These are phyloP conservation scores for Cepaea hortensis DNA, from an alignment of 2,888 invertebrate species.

Conservation along the genomic window DNA sequence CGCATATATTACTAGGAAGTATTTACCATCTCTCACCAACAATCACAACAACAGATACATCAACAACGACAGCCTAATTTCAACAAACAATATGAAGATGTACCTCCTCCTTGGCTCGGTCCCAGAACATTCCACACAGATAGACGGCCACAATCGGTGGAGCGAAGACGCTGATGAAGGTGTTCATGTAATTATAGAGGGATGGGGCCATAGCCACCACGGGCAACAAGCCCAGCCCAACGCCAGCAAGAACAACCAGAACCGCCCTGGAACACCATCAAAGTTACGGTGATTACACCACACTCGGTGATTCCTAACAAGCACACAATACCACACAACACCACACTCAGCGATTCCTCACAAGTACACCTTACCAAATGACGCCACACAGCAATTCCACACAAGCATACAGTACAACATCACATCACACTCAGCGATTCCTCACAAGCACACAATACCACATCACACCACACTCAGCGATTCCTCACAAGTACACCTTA, in stretches of 20 bases:
- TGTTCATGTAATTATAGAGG: constrained; percentile 22
- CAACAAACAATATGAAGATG: not conserved
- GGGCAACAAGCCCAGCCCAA: not conserved
- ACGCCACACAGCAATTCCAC: too few relatives aligned
- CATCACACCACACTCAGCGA: too few relatives aligned
- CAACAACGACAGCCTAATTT: not conserved
- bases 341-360: too few relatives aligned
- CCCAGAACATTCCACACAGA: constrained; percentile 31
- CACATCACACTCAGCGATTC: too few relatives aligned
- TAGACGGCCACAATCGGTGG: constrained; percentile 36
- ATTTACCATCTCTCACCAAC: not conserved
- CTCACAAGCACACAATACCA: too few relatives aligned
- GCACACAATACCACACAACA: too few relatives aligned
- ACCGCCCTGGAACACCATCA: constrained; percentile 1
- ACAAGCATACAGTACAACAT: too few relatives aligned
- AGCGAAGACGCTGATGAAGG: not conserved
- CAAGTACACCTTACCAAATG: too few relatives aligned
- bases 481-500: too few relatives aligned
- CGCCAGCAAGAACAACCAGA: not conserved
- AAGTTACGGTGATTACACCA: too few relatives aligned
- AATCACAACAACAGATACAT: not conserved
- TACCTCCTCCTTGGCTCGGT: constrained; percentile 23
- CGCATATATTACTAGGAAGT: too few relatives aligned
- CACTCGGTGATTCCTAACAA: too few relatives aligned
- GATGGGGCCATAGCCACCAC: not conserved